Evolutionary conservation across 2,888 invertebrate species (phyloP).

Genomic region (Nephrotoma flavescens): DNA sequence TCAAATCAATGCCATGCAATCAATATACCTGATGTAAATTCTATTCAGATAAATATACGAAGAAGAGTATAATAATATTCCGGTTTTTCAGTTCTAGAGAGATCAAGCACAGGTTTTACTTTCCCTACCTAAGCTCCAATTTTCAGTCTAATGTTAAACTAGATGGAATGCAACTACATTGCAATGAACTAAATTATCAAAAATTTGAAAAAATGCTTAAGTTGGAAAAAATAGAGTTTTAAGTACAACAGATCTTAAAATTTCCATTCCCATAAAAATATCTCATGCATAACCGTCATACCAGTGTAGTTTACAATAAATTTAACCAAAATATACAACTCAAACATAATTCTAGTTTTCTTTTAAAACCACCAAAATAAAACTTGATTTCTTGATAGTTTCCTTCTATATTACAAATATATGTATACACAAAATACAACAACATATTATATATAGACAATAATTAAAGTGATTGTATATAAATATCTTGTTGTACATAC

Average conservation of each 20-base stretch:
- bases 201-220: too few species aligned
- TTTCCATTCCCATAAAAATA: background rate
- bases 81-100: too few species aligned
- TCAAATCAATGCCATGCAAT: background rate
- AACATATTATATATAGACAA: background rate
- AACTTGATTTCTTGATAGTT: background rate
- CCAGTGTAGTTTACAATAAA: background rate
- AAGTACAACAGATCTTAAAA: background rate
- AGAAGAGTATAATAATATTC: too few species aligned
- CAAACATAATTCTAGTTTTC: background rate
- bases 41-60: background rate
- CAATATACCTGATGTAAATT: background rate
- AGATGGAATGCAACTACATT: too few species aligned
- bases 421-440: background rate
- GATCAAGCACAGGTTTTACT: too few species aligned
- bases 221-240: too few species aligned
- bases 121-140: too few species aligned
- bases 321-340: background rate
- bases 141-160: too few species aligned
- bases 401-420: background rate
- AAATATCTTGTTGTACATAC: background rate
- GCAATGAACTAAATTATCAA: too few species aligned
- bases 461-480: background rate
- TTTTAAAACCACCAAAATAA: background rate
- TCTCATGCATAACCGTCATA: background rate